phyloP scores from a whole-genome alignment of 2,113 vertebrate genomes.

The Cebidichthys violaceus region DNA sequence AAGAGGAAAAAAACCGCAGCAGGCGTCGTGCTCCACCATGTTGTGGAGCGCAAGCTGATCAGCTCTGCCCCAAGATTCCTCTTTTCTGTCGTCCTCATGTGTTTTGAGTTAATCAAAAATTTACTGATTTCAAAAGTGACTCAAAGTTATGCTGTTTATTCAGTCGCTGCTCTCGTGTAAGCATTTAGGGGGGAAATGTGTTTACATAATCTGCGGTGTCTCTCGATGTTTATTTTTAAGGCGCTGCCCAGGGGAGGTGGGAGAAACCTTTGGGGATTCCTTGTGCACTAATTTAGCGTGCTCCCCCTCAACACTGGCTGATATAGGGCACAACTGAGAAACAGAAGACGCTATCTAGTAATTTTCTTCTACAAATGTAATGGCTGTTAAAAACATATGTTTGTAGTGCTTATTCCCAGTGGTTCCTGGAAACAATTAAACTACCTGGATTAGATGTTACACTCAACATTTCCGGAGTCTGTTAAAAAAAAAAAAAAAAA shows the following conservation, averaged over 20 bases:
- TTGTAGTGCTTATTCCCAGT: slow-evolving; percentile 52
- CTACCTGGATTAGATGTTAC: slow-evolving; percentile 67
- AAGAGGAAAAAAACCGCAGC: slow-evolving; percentile 45
- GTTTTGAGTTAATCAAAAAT: slow-evolving; percentile 53
- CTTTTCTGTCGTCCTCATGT: slow-evolving; percentile 14
- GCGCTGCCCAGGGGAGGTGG: slow-evolving; percentile 60
- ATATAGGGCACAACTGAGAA: slow-evolving; percentile 70
- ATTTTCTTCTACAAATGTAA: slow-evolving; percentile 59
- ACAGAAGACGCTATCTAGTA: slow-evolving; percentile 60
- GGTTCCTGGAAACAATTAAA: slow-evolving; percentile 42
- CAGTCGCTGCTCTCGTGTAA: slow-evolving; percentile 53
- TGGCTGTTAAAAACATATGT: slow-evolving; percentile 42
- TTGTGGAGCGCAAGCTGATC: slow-evolving; percentile 36
- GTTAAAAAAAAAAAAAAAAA: slow-evolving; percentile 27
- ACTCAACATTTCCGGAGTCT: slow-evolving; percentile 35
- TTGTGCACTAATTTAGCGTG: slow-evolving; percentile 56
- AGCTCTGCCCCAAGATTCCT: neutral
- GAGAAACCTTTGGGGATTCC: slow-evolving; percentile 65
- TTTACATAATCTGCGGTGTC: slow-evolving; percentile 70
- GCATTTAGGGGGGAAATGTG: slow-evolving; percentile 59
- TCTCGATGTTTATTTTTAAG: slow-evolving; percentile 74
- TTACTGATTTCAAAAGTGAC: slow-evolving; percentile 50
- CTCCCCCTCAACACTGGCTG: slow-evolving; percentile 41
- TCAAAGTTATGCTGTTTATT: slow-evolving; percentile 58
- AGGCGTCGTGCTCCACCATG: slow-evolving; percentile 23